phyloP scores from a whole-genome alignment of 2,888 invertebrate species.

The Bellardia bayeri region DNA sequence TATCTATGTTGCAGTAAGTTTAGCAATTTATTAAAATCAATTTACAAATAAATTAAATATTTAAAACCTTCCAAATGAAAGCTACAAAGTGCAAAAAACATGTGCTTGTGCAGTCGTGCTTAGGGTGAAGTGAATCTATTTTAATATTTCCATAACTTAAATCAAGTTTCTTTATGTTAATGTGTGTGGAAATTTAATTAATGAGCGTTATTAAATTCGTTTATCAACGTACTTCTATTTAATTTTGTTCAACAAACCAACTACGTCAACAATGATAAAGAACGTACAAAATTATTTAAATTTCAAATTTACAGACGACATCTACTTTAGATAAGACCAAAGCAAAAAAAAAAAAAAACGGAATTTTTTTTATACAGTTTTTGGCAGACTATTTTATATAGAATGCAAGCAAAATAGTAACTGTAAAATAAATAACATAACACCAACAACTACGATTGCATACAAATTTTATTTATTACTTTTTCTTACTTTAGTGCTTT shows the following conservation, averaged over 20 bases:
- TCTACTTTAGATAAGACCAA: slow-evolving; percentile 24
- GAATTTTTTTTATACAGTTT: neutral
- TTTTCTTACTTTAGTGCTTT: slow-evolving; percentile 2
- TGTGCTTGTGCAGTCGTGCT: slow-evolving; percentile 36
- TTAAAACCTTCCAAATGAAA: neutral
- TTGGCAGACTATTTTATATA: neutral
- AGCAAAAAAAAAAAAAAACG: neutral
- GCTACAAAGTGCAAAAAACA: neutral
- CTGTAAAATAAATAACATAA: slow-evolving; percentile 8
- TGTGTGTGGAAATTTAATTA: slow-evolving; percentile 4
- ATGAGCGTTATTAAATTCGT: neutral
- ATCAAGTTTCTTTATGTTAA: neutral
- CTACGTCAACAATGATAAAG: slow-evolving; percentile 20
- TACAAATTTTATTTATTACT: neutral
- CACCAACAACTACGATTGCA: neutral
- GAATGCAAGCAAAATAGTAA: neutral
- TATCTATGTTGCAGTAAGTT: slow-evolving; percentile 74
- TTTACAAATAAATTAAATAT: neutral
- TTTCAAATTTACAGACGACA: slow-evolving; percentile 20
- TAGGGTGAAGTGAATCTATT: neutral
- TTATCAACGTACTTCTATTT: slow-evolving; percentile 6
- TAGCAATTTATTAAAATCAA: slow-evolving; percentile 3
- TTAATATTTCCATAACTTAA: neutral
- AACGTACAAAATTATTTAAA: neutral
- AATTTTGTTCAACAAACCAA: slow-evolving; percentile 9